These are phyloP conservation scores for Ecdyonurus torrentis DNA, from an alignment of 2,888 invertebrate species.

Conservation along the genomic window DNA sequence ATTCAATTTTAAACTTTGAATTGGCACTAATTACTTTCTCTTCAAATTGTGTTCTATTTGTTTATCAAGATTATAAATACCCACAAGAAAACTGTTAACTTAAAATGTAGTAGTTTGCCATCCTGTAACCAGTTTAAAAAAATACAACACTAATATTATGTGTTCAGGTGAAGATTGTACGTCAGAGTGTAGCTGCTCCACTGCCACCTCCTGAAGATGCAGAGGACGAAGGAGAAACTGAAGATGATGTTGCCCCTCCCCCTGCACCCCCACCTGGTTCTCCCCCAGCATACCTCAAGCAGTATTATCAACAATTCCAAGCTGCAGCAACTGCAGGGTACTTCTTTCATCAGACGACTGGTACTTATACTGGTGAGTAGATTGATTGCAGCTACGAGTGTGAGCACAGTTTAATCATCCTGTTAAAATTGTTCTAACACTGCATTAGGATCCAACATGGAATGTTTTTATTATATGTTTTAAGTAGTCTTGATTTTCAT, in stretches of 20 bases:
- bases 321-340: neutral
- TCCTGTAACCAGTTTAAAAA: neutral
- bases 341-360: neutral
- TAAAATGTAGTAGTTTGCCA: neutral
- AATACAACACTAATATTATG: neutral
- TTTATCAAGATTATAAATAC: neutral
- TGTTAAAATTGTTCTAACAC: too few relatives aligned
- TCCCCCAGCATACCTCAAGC: slow-evolving; percentile 25
- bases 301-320: neutral
- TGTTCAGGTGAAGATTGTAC: slow-evolving; percentile 26
- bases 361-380: neutral
- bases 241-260: slow-evolving; percentile 35
- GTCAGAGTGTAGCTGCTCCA: slow-evolving; percentile 15
- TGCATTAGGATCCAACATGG: too few relatives aligned
- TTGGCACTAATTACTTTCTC: too few relatives aligned
- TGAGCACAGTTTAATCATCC: too few relatives aligned
- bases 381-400: too few relatives aligned
- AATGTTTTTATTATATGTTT: too few relatives aligned
- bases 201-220: slow-evolving; percentile 20
- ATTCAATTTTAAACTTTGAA: too few relatives aligned
- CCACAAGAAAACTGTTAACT: too few relatives aligned
- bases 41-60: too few relatives aligned
- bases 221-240: slow-evolving; percentile 30
- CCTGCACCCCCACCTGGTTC: slow-evolving; percentile 43
- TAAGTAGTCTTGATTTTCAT: too few relatives aligned